Base-by-base conservation (phyloP, 53 echinoderm and acorn worm species). In the Echinarachnius parma region DNA sequence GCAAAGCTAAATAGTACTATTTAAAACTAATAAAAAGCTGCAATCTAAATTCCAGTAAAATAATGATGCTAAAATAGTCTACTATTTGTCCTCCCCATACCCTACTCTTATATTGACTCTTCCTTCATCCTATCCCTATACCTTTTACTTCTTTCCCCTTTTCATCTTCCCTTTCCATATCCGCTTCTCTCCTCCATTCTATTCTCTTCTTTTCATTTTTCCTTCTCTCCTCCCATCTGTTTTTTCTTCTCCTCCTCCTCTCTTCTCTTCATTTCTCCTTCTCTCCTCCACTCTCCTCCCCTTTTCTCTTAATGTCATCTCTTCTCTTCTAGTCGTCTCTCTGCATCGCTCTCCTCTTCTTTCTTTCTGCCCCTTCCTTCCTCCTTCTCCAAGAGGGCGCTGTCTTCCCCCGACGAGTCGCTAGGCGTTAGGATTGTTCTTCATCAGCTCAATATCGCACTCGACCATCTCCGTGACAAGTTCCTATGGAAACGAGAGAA, bases 391-490 rank as follows among this genome's bases (percentile, higher is more conserved):
- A 25, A 36, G 62, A n/a, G n/a, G n/a, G n/a, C n/a, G n/a, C n/a
- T n/a, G n/a, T n/a, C n/a, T n/a, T n/a, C n/a, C n/a, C n/a, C n/a
- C n/a, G n/a, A n/a, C n/a, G 42, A 9, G 13, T 39, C 21, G 22
- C 26, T 95, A 95, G 23, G 95, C 95, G 2, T 20, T 80, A 2
- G 95, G 95, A 36, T 95, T 87, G 9, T 50, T 39, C 58, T 78
- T 76, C 95, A 95, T 95, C 33, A 95, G 28, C 11, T 49, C 47
- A 1, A 95, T 30, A 49, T 95, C 95, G 49, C 80, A 33, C 4
- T 78, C 48, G 7, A 95, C 77, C 95, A 95, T 95, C 59, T 95
- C 95, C 45, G 56, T 76, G 23, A 95, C 90, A 16, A 95, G 62
- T 42, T 78, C 78, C 95, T 95, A 37, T 20, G 34, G 21, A 61